Evolutionary conservation across 2,888 invertebrate genomes (phyloP).

Genomic region (Hyppa rectilinea): DNA sequence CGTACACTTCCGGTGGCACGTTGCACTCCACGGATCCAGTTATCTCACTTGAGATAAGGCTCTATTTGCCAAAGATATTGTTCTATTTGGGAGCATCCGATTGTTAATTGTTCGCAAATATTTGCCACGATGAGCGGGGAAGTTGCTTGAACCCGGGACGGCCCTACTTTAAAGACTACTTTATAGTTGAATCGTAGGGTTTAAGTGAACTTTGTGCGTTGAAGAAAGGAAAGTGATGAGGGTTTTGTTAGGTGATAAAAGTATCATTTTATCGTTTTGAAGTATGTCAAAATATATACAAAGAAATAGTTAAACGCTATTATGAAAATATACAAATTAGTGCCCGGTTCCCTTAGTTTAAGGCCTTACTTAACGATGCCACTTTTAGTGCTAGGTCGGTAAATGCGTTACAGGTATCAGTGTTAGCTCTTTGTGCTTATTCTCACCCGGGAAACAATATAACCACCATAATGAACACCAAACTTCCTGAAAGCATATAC

Average conservation of each 20-base stretch:
- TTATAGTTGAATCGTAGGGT: constrained; percentile 17
- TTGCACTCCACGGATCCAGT: constrained; percentile 51
- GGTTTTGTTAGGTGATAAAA: background rate
- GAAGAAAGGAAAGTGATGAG: background rate
- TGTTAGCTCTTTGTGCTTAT: background rate
- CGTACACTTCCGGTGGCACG: constrained; percentile 55
- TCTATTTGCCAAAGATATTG: constrained; percentile 64
- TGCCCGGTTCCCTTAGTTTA: background rate
- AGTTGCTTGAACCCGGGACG: too few relatives aligned
- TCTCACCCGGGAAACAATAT: background rate
- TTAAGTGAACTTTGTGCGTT: background rate
- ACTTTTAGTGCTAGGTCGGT: background rate
- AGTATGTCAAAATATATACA: too few relatives aligned
- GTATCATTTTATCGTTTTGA: background rate
- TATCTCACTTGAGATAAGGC: constrained; percentile 54
- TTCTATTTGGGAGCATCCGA: constrained; percentile 52
- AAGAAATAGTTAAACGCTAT: background rate
- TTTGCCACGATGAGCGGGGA: constrained; percentile 20
- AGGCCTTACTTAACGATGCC: background rate
- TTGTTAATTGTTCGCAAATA: constrained; percentile 59
- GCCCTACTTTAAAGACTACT: too few relatives aligned
- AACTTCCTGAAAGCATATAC: constrained; percentile 5
- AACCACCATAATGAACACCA: background rate
- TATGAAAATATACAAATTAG: background rate
- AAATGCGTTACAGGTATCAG: background rate